Percentiles rank a stretch among this genome's conserved stretches.
These are phyloP conservation scores for Scaptomyza graminum DNA, from an alignment of 1,140 invertebrate genomes.

Conservation along the genomic window DNA sequence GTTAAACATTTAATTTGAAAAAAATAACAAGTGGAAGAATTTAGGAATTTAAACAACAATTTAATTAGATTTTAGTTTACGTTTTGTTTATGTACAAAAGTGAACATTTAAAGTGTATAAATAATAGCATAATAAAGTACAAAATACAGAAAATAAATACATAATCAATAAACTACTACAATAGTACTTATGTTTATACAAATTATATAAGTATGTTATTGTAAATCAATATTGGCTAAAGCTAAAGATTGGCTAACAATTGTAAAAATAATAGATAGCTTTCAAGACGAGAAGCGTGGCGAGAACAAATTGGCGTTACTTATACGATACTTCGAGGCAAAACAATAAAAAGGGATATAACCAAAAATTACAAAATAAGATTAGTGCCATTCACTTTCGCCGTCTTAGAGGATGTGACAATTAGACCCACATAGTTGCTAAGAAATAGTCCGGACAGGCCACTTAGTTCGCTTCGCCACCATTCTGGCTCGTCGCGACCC, in stretches of 20 bases:
- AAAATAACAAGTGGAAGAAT: conserved; percentile 48
- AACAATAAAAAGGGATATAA: conserved; percentile 17
- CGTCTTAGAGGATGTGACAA: conserved; percentile 83
- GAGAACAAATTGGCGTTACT: conserved; percentile 63
- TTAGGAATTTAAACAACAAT: no score
- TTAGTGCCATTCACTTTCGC: conserved; percentile 64
- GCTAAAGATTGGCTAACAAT: conserved; percentile 64
- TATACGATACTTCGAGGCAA: conserved; percentile 51
- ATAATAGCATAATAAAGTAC: no score
- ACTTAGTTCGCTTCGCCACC: conserved; percentile 97
- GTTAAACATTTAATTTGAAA: no score
- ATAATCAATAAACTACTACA: conserved; percentile 31
- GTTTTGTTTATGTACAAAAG: no score
- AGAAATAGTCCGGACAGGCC: conserved; percentile 95
- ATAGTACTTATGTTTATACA: conserved; percentile 5
- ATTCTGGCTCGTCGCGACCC: conserved; percentile 95
- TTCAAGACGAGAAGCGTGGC: conserved; percentile 36
- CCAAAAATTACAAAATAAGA: conserved; percentile 28
- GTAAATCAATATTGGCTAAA: conserved; percentile 41
- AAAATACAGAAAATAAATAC: no score
- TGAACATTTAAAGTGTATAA: no score
- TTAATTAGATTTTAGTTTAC: no score
- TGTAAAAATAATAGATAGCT: conserved; percentile 9
- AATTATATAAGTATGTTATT: conserved; percentile 18
- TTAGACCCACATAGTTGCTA: conserved; percentile 92